Base-by-base conservation (phyloP, 2,888 invertebrate species). In the Gonocerus acuteangulatus region DNA sequence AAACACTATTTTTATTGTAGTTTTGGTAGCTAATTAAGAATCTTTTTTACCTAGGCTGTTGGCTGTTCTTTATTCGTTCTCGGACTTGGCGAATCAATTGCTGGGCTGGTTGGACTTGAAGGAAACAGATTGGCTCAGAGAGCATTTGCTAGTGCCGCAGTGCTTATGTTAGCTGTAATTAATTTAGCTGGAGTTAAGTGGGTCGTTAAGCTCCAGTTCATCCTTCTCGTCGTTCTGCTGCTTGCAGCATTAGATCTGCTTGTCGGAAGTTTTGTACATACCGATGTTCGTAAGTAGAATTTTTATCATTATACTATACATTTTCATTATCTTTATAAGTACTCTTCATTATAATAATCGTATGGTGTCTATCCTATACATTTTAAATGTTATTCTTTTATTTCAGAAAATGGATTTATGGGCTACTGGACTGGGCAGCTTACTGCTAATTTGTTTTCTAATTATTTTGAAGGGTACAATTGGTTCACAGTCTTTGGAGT, bases 401-500 rank as follows among this genome's bases (percentile, higher is more conserved):
- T 72, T 74, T 21, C 70, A 90, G 92, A 76, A 15, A 76, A 79
- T 70, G 94, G 94, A 45, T 90, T 95, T 70, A 84, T 86, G 67
- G 95, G 95, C 1, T 95, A 95, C 88, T 78, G 84, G 2, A 82
- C 83, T 66, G 83, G 82, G 13, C 89, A 89, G 71, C 82, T 95
- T 68, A 77, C 78, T 59, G 83, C 87, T 69, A 95, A 95, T 73
- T 83, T 89, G 44, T 87, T 86, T 78, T 81, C 93, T 0, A 78
- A 82, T 57, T 95, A 90, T 75, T 79, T 82, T 57, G 81, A 85
- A 59, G 86, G 84, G 7, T 87, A 94, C 70, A 87, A 85, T 63
- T 96, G 95, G 89, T 96, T 96, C 76, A 89, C 88, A 54, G 93
- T 95, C 42, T 95, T 96, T 75, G 96, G 96, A 27, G 91, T 97